These are phyloP conservation scores for Pollenia griseotomentosa DNA, from an alignment of 2,888 invertebrate species.

Conservation along the genomic window DNA sequence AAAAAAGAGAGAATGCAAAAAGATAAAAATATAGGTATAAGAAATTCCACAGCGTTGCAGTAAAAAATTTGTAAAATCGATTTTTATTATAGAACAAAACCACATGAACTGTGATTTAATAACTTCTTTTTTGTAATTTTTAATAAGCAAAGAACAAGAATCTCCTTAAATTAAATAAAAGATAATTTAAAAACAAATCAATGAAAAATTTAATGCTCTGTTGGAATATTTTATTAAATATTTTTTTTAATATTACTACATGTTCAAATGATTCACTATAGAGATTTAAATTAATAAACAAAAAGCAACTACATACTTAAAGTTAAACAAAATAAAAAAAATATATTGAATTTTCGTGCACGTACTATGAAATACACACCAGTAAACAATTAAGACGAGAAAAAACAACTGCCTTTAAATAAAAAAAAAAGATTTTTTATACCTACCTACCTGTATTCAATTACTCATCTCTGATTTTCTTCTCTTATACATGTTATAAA, in stretches of 20 bases:
- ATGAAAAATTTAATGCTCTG: constrained; percentile 1
- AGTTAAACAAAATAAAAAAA: constrained; percentile 9
- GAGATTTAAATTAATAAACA: constrained; percentile 39
- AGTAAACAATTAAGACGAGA: constrained; percentile 5
- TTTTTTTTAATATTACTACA: background rate
- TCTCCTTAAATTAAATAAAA: background rate
- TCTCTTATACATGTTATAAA: no score
- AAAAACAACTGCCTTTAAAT: constrained; percentile 49
- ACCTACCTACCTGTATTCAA: no score
- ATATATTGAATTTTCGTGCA: constrained; percentile 37
- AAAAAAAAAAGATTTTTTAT: background rate
- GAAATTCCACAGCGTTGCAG: constrained; percentile 41
- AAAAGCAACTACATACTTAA: background rate
- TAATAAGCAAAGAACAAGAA: constrained; percentile 13
- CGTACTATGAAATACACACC: constrained; percentile 18
- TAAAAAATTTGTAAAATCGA: constrained; percentile 65
- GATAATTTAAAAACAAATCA: constrained; percentile 20
- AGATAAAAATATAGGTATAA: constrained; percentile 29
- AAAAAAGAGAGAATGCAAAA: constrained; percentile 28
- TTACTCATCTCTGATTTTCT: no score
- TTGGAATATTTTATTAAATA: constrained; percentile 6
- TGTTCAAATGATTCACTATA: constrained; percentile 43
- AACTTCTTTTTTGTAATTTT: constrained; percentile 24
- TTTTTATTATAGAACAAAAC: constrained; percentile 51
- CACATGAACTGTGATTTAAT: constrained; percentile 58